Percentiles rank a stretch among this genome's conserved stretches.
Conservation (phyloP, 2,113 vertebrate genomes). For the Larimichthys crocea region DNA sequence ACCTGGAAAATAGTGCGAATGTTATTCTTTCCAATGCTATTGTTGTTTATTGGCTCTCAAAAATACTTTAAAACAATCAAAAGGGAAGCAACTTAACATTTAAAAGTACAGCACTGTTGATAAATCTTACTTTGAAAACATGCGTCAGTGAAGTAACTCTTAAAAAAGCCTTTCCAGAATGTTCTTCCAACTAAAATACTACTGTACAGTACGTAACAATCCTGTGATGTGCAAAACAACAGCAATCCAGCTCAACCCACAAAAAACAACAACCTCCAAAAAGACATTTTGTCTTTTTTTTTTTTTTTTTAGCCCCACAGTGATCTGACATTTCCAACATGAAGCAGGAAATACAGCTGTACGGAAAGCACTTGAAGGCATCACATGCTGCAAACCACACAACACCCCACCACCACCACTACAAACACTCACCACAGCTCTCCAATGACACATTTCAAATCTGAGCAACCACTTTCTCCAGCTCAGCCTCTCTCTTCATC, state of each 20-base stretch:
- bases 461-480: slow-evolving; percentile 24
- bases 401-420: background rate
- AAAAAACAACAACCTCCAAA: background rate
- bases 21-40: background rate
- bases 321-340: background rate
- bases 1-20: no score
- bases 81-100: background rate
- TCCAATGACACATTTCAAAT: slow-evolving; percentile 48
- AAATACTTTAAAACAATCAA: background rate
- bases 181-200: background rate
- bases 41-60: background rate
- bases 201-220: background rate
- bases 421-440: slow-evolving; percentile 7
- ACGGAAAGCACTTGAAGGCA: slow-evolving; percentile 49
- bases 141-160: background rate
- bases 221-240: background rate
- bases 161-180: background rate
- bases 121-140: background rate
- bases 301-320: background rate
- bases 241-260: background rate
- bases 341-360: background rate
- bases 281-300: background rate
- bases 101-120: background rate
- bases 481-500: background rate
- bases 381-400: slow-evolving; percentile 34